Conservation (phyloP, 2,888 invertebrate genomes). For the Andrena camellia region DNA sequence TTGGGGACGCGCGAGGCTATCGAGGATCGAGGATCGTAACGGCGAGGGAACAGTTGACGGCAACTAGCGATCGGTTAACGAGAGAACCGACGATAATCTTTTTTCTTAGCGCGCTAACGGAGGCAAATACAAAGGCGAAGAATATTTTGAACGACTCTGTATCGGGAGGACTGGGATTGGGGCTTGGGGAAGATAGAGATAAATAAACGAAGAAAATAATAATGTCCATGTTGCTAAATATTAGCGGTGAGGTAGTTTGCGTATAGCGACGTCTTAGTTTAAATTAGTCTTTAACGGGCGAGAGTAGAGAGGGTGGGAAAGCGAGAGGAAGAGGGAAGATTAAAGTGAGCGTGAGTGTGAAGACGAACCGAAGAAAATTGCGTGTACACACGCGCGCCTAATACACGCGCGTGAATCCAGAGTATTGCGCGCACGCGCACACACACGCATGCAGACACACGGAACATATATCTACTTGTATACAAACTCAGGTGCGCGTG, state of each 20-base stretch:
- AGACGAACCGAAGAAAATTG: background rate
- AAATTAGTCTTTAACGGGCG: slow-evolving; percentile 67
- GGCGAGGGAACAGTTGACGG: slow-evolving; percentile 18
- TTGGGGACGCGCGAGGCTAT: background rate
- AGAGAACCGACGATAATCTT: slow-evolving; percentile 46
- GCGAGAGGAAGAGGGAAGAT: background rate
- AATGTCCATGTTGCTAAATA: slow-evolving; percentile 80
- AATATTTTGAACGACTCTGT: slow-evolving; percentile 68
- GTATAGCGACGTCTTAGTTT: slow-evolving; percentile 70
- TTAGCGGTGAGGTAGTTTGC: slow-evolving; percentile 77
- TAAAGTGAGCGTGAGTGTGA: background rate
- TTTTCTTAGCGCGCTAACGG: slow-evolving; percentile 68
- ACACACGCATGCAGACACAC: background rate
- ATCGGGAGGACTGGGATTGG: slow-evolving; percentile 35
- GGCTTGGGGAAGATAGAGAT: slow-evolving; percentile 5
- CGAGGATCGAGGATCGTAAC: slow-evolving; percentile 4
- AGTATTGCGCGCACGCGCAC: background rate
- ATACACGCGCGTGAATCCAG: background rate
- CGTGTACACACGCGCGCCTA: background rate
- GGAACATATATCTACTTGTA: background rate
- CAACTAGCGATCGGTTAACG: slow-evolving; percentile 19
- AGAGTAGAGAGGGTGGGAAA: slow-evolving; percentile 10
- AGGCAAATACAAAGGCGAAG: slow-evolving; percentile 46
- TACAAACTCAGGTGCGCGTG: slow-evolving; percentile 48
- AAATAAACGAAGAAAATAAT: slow-evolving; percentile 62